Conservation (phyloP, 2,113 vertebrate genomes). For the Mohoua ochrocephala region DNA sequence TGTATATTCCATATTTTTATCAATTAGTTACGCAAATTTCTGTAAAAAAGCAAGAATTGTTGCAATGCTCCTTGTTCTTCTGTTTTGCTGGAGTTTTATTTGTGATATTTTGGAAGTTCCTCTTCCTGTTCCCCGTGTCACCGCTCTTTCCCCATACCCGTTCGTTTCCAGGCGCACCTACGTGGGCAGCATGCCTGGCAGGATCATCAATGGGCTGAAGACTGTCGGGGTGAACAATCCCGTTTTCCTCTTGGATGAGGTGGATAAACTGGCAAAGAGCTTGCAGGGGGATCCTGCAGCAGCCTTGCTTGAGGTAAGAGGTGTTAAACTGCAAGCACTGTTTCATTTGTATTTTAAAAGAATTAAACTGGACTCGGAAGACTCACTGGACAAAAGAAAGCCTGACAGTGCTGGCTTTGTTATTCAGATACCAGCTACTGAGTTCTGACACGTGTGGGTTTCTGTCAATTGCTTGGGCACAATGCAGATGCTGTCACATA, state of each 20-base stretch:
- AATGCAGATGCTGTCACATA: background rate
- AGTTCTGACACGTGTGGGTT: background rate
- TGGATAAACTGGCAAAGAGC: constrained; percentile 95
- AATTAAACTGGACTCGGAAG: background rate
- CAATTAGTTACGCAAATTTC: background rate
- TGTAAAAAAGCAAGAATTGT: background rate
- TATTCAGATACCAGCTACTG: background rate
- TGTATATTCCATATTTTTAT: background rate
- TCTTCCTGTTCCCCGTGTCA: background rate
- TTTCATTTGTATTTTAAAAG: background rate
- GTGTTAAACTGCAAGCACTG: background rate
- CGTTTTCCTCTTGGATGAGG: constrained; percentile 93
- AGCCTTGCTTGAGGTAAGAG: constrained; percentile 91
- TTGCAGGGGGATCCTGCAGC: constrained; percentile 95
- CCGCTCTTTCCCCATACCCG: background rate
- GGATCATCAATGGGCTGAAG: constrained; percentile 95
- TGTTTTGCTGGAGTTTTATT: background rate
- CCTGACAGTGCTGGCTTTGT: background rate
- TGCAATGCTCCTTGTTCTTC: background rate
- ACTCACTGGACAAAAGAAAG: background rate
- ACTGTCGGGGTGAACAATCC: constrained; percentile 93
- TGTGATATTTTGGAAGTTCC: background rate
- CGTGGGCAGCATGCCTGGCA: constrained; percentile 96
- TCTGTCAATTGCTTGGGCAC: background rate
- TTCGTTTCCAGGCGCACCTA: constrained; percentile 83